Evolutionary conservation across 2,888 invertebrate genomes (phyloP), one percentile per base, ranked within the genome.

Genomic region (Acleris emargana): DNA sequence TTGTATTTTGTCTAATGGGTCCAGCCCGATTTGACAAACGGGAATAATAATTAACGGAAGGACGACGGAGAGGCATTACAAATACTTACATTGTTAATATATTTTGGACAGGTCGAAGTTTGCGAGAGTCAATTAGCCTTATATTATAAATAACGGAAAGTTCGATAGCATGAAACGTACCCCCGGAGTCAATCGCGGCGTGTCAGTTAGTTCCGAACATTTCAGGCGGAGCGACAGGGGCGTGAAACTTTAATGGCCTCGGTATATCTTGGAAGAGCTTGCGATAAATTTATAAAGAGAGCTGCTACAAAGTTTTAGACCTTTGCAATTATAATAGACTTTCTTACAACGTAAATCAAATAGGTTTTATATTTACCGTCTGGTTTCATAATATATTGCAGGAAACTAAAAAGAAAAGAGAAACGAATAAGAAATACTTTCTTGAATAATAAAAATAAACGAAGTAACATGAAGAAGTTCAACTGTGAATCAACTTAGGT

Each of bases 221-320:
- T 75, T 75, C 72, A 68, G 73, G 70, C 72, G 73, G 72, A 64
- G 60, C 76, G 75, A 74, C 73, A 71, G 74, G 71, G 71, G 69
- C 78, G 73, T 87, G 80, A 84, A 87, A 85, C 77, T 83, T 86
- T 84, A 84, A 86, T 82, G 77, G 77, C 73, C 62, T 70, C 78
- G 70, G 77, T 80, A 78, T 74, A 77, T 83, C 79, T 78, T 72
- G 69, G 68, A 71, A 71, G 69, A 71, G 64, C 72, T 77, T 70
- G 71, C 76, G 76, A 81, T 84, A 82, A 82, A 84, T 79, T 83
- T 75, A 75, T 72, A 72, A 77, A 72, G 70, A 73, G 72, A 64
- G 71, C 74, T 70, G 72, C 74, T 70, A 73, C 68, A 70, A 70
- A 71, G 67, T 67, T 59, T 68, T 67, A 70, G 68, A 38, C 57